A percentile compares a stretch with the other conserved stretches of the same genome.
phyloP scores from a whole-genome alignment of 2,888 invertebrate genomes.

The Eledone cirrhosa region DNA sequence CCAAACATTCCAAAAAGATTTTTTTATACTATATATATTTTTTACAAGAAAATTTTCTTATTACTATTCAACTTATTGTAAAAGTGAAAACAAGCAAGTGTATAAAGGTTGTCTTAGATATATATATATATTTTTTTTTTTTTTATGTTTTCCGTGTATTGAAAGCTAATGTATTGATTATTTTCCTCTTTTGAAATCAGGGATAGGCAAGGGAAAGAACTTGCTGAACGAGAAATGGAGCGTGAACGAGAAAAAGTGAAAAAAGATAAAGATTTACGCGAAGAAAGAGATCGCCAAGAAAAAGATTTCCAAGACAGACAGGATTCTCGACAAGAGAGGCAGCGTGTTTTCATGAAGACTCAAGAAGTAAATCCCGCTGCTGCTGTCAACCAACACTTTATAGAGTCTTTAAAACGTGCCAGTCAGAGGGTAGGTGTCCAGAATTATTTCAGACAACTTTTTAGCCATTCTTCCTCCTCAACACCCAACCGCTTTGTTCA shows the following conservation, averaged over 20 bases:
- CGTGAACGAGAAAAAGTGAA: conserved; percentile 59
- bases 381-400: conserved; percentile 83
- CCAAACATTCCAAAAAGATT: too few relatives aligned
- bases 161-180: not conserved
- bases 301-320: conserved; percentile 50
- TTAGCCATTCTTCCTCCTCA: too few relatives aligned
- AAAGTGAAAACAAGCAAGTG: conserved; percentile 18
- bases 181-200: not conserved
- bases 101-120: not conserved
- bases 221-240: conserved; percentile 36
- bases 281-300: conserved; percentile 71
- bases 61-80: not conserved
- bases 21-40: too few relatives aligned
- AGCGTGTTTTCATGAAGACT: conserved; percentile 14
- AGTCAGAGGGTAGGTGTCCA: conserved; percentile 49
- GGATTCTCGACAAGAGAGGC: conserved; percentile 46
- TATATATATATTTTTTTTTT: too few relatives aligned
- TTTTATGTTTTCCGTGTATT: not conserved
- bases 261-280: conserved; percentile 67
- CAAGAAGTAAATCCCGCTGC: conserved; percentile 45
- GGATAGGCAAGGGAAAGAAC: conserved; percentile 52
- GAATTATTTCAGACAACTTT: not conserved
- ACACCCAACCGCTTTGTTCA: too few relatives aligned
- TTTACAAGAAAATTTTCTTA: too few relatives aligned
- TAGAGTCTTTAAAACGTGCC: conserved; percentile 76